Conservation (phyloP, 2,113 vertebrate genomes). For the Chaenogobius annularis region DNA sequence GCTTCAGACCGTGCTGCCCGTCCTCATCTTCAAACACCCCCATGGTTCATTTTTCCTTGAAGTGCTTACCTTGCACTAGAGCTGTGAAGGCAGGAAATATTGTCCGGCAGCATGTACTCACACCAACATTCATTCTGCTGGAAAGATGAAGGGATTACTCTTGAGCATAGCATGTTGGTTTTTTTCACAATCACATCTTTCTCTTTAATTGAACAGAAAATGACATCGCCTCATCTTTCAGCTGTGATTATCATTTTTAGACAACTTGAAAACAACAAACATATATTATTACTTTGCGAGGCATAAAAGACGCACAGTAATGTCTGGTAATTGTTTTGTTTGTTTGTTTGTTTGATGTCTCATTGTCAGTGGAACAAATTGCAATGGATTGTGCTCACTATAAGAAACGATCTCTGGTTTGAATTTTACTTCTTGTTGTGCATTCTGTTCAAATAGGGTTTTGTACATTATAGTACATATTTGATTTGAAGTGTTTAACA, state of each 20-base stretch:
- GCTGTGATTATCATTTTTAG: background rate
- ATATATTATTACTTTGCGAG: background rate
- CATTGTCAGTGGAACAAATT: no score
- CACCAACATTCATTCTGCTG: slow-evolving; percentile 27
- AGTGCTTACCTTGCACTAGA: slow-evolving; percentile 57
- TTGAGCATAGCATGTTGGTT: background rate
- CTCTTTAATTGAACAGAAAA: slow-evolving; percentile 1
- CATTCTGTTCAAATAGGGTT: background rate
- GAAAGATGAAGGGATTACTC: slow-evolving; percentile 38
- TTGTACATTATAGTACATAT: background rate
- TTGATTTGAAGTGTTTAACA: no score
- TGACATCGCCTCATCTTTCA: background rate
- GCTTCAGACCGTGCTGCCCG: slow-evolving; percentile 13
- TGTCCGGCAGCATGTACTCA: slow-evolving; percentile 43
- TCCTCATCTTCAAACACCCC: slow-evolving; percentile 25
- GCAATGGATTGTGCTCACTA: background rate
- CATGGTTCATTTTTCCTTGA: slow-evolving; percentile 22
- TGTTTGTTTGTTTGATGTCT: no score
- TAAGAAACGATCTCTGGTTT: background rate
- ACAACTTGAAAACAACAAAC: no score
- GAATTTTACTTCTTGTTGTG: no score
- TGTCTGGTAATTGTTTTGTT: background rate
- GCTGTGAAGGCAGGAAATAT: slow-evolving; percentile 20
- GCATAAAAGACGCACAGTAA: background rate
- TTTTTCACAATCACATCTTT: background rate